These are phyloP conservation scores for Syrrhaptes paradoxus DNA, from an alignment of 2,113 vertebrate genomes.

Conservation along the genomic window DNA sequence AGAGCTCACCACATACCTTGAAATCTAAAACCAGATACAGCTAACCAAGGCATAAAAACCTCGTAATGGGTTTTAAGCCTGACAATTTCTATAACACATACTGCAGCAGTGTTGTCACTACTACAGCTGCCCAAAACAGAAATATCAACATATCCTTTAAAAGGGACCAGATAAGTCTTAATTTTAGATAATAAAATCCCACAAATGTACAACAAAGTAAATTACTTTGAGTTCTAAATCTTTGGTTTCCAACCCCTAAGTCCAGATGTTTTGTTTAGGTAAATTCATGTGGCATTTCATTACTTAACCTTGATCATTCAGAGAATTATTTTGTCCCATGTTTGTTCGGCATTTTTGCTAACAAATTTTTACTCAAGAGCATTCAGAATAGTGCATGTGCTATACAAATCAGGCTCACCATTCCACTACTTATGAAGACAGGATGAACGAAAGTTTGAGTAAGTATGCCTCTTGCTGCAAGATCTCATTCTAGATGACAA, in stretches of 20 bases:
- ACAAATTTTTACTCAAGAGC: neutral
- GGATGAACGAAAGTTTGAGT: neutral
- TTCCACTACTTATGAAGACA: neutral
- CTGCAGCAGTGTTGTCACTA: constrained; percentile 2
- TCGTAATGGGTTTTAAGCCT: neutral
- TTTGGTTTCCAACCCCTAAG: neutral
- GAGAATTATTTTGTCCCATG: neutral
- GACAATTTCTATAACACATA: neutral
- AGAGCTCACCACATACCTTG: neutral
- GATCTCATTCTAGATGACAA: neutral
- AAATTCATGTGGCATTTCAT: neutral
- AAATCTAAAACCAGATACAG: neutral
- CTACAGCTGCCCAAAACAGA: neutral
- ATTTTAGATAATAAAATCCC: neutral
- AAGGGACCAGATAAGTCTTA: neutral
- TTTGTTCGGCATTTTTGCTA: neutral
- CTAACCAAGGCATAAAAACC: neutral
- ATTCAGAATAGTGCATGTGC: neutral
- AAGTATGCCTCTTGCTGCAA: neutral
- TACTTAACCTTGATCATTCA: neutral
- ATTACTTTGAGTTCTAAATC: neutral
- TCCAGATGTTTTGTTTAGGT: neutral
- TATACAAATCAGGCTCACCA: neutral
- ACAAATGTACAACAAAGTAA: neutral
- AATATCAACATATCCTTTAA: neutral